These are phyloP conservation scores for Muscina levida DNA, from an alignment of 2,888 invertebrate species.

Conservation along the genomic window DNA sequence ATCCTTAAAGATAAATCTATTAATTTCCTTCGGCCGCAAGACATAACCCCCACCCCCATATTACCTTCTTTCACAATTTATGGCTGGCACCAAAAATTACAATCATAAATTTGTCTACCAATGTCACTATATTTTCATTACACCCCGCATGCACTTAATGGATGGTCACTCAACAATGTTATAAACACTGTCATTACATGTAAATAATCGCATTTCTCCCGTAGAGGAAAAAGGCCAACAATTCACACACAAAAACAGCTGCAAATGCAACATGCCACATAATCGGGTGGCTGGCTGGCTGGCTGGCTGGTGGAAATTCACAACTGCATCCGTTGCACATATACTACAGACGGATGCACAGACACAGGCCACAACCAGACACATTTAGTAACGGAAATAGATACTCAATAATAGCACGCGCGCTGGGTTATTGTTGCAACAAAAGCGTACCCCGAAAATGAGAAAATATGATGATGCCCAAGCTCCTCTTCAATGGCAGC, in stretches of 20 bases:
- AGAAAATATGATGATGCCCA: conserved; percentile 8
- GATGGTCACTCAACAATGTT: conserved; percentile 64
- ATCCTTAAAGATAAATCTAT: background rate
- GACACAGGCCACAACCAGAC: conserved; percentile 7
- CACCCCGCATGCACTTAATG: conserved; percentile 32
- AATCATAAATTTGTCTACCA: conserved; percentile 37
- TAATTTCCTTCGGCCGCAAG: background rate
- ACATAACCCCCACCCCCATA: background rate
- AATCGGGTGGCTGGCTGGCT: background rate
- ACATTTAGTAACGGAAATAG: conserved; percentile 57
- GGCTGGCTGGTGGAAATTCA: conserved; percentile 46
- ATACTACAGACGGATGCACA: background rate
- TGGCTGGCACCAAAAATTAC: conserved; percentile 40
- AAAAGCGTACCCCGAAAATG: conserved; percentile 37
- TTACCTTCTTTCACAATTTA: conserved; percentile 13
- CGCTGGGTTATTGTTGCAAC: conserved; percentile 42
- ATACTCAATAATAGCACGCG: conserved; percentile 63
- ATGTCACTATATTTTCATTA: background rate
- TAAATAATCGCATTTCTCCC: conserved; percentile 55
- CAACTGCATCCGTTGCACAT: conserved; percentile 55
- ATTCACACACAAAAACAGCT: conserved; percentile 46
- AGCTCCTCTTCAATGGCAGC: conserved; percentile 37
- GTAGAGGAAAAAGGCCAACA: conserved; percentile 3
- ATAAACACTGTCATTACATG: conserved; percentile 64
- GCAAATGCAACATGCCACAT: conserved; percentile 41